Evolutionary conservation across 2,888 invertebrate species (phyloP).

Genomic region (Rotaria socialis): DNA sequence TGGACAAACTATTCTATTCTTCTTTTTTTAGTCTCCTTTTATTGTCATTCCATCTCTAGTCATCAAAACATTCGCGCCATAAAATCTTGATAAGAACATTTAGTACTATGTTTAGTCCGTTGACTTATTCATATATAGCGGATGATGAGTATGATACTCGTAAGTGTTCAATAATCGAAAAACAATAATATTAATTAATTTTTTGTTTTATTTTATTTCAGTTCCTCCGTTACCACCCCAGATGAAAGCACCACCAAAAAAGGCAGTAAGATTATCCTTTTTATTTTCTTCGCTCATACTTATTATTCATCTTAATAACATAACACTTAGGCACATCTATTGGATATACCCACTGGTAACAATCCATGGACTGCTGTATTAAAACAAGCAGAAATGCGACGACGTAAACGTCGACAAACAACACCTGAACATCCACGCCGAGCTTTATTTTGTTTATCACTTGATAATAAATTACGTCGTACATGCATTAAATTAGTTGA

Average conservation of each 20-base stretch:
- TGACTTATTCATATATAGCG: neutral
- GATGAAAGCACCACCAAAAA: conserved; percentile 36
- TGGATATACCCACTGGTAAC: conserved; percentile 23
- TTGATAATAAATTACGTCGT: conserved; percentile 43
- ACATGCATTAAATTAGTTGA: conserved; percentile 47
- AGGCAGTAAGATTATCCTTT: neutral
- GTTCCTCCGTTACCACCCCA: conserved; percentile 10
- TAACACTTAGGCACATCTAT: neutral
- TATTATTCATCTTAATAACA: too few species aligned
- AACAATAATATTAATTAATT: too few species aligned
- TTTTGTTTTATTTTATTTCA: neutral
- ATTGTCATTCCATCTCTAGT: neutral
- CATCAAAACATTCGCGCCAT: neutral
- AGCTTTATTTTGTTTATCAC: conserved; percentile 42
- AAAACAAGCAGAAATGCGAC: conserved; percentile 38
- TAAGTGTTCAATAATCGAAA: neutral
- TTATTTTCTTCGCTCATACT: neutral
- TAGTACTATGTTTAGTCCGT: neutral
- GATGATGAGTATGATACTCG: conserved; percentile 13
- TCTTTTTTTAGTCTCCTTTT: neutral
- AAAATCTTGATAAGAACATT: neutral
- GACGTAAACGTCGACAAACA: conserved; percentile 39
- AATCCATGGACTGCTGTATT: conserved; percentile 43
- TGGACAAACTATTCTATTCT: neutral
- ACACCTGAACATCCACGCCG: conserved; percentile 44